These are phyloP conservation scores for Chromoteleia sp. DNA, from an alignment of 2,888 invertebrate species.

Conservation along the genomic window DNA sequence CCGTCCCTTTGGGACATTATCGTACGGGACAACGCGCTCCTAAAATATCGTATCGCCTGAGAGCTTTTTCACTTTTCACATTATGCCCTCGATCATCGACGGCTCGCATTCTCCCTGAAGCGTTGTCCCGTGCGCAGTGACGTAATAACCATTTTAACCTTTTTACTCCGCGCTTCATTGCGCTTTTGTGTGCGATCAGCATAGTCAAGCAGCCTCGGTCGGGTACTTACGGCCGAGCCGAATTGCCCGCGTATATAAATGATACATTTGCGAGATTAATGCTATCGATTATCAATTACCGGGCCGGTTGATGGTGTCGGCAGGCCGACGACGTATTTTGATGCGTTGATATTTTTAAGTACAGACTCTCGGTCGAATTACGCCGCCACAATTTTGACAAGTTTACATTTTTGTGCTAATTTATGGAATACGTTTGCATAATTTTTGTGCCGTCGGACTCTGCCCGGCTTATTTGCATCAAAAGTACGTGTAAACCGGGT, in stretches of 20 bases:
- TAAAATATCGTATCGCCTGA: constrained; percentile 69
- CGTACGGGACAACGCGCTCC: constrained; percentile 69
- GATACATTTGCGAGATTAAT: constrained; percentile 60
- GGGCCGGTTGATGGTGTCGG: constrained; percentile 34
- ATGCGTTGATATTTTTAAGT: constrained; percentile 24
- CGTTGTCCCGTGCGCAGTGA: constrained; percentile 56
- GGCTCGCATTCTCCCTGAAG: constrained; percentile 52
- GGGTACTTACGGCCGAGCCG: constrained; percentile 34
- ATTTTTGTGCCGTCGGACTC: constrained; percentile 34
- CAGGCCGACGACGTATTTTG: constrained; percentile 12
- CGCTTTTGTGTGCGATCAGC: constrained; percentile 58
- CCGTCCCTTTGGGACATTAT: constrained; percentile 72
- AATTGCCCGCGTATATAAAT: constrained; percentile 32
- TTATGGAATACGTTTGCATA: constrained; percentile 64
- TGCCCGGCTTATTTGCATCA: constrained; percentile 50
- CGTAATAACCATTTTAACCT: constrained; percentile 66
- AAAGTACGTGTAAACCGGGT: constrained; percentile 50
- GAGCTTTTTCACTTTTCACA: constrained; percentile 73
- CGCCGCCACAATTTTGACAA: constrained; percentile 44
- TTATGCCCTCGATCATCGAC: constrained; percentile 70
- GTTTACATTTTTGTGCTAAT: constrained; percentile 60
- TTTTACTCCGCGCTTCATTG: constrained; percentile 56
- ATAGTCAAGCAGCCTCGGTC: constrained; percentile 48
- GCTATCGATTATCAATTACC: constrained; percentile 65
- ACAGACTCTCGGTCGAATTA: constrained; percentile 18